Evolutionary conservation across 2,888 invertebrate genomes (phyloP).

Genomic region (Caenorhabditis doughertyi): DNA sequence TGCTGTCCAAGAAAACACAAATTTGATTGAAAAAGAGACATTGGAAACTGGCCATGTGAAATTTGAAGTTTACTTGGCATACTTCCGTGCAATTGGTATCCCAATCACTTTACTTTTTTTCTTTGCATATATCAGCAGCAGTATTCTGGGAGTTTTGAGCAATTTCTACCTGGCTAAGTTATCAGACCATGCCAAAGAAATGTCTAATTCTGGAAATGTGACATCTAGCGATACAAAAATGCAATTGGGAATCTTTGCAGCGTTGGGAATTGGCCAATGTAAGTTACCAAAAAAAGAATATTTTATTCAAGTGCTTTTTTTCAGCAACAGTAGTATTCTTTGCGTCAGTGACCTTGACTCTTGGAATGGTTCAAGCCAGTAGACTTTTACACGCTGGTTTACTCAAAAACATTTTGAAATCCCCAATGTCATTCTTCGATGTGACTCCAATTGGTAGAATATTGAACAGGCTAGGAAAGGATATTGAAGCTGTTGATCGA

Average conservation of each 20-base stretch:
- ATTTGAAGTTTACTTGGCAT: constrained; percentile 92
- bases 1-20: constrained; percentile 69
- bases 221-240: constrained; percentile 65
- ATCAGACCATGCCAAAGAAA: constrained; percentile 80
- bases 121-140: constrained; percentile 81
- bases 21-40: constrained; percentile 91
- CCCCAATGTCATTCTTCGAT: constrained; percentile 84
- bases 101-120: constrained; percentile 89
- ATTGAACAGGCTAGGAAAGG: constrained; percentile 83
- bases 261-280: constrained; percentile 83
- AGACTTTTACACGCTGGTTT: constrained; percentile 82
- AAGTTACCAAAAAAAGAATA: background rate
- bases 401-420: constrained; percentile 82
- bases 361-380: constrained; percentile 83
- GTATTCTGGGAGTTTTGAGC: constrained; percentile 75
- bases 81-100: constrained; percentile 91
- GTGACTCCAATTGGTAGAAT: constrained; percentile 84
- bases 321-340: constrained; percentile 77
- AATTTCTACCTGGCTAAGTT: constrained; percentile 82
- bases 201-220: constrained; percentile 63
- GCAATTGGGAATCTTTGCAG: constrained; percentile 85
- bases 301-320: constrained; percentile 26
- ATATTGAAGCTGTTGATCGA: constrained; percentile 73
- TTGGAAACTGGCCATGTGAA: constrained; percentile 93
- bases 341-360: constrained; percentile 81